These are phyloP conservation scores for Eristalis arbustorum DNA, from an alignment of 2,888 invertebrate genomes.

Conservation along the genomic window DNA sequence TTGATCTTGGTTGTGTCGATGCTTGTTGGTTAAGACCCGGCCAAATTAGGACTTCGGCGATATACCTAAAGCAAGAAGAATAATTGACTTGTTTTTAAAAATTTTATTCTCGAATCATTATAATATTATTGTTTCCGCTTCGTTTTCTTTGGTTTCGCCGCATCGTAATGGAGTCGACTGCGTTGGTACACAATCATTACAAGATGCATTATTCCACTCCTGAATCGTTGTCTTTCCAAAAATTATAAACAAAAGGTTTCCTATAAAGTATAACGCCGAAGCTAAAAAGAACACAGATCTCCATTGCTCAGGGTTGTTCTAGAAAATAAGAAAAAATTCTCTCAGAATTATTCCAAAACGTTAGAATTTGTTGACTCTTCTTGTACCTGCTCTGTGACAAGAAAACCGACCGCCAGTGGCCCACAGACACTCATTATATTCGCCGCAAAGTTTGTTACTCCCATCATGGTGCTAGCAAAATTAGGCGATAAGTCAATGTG, in stretches of 20 bases:
- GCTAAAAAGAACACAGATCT: constrained; percentile 86
- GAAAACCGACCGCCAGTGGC: constrained; percentile 84
- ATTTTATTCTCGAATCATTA: background rate
- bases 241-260: constrained; percentile 84
- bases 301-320: constrained; percentile 85
- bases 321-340: constrained; percentile 72
- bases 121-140: background rate
- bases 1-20: too few species aligned
- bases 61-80: background rate
- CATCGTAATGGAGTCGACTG: background rate
- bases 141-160: background rate
- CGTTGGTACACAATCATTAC: background rate
- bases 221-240: constrained; percentile 85
- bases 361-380: background rate
- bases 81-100: background rate
- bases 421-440: constrained; percentile 88
- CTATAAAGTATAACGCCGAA: constrained; percentile 84
- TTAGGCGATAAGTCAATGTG: constrained; percentile 92
- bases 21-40: too few species aligned
- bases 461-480: constrained; percentile 91
- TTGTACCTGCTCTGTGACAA: constrained; percentile 84
- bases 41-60: too few species aligned
- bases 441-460: constrained; percentile 81
- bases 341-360: background rate
- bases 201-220: constrained; percentile 82